Conservation (phyloP, 2,113 vertebrate genomes). For the Laticauda laticaudata region DNA sequence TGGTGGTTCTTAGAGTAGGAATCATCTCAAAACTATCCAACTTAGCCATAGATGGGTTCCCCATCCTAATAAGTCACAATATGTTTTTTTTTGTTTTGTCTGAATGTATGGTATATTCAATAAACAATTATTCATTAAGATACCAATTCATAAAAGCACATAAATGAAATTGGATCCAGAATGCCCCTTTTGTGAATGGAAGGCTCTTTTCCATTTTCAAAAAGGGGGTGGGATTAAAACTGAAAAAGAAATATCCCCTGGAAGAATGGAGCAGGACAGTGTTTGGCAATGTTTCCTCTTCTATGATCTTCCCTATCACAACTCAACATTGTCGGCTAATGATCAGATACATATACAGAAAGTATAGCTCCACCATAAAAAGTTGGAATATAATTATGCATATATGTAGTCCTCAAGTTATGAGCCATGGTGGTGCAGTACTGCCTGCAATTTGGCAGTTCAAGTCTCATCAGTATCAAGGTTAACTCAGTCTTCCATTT, state of each 20-base stretch:
- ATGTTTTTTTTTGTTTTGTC: not conserved
- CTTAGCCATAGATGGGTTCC: not conserved
- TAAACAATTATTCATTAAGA: not conserved
- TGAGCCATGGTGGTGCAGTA: not conserved
- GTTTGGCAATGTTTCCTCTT: not conserved
- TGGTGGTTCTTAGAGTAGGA: not conserved
- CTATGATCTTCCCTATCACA: not conserved
- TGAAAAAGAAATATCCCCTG: not conserved
- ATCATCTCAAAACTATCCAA: not conserved
- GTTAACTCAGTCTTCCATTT: too few relatives aligned
- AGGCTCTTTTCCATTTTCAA: not conserved
- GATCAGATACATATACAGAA: not conserved
- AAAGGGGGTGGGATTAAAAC: not conserved
- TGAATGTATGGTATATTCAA: not conserved
- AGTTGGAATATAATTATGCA: not conserved
- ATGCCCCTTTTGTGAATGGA: not conserved
- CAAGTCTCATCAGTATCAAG: too few relatives aligned
- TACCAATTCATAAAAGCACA: not conserved
- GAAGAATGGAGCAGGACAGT: not conserved
- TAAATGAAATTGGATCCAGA: not conserved
- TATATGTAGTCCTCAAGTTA: not conserved
- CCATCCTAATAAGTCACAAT: not conserved
- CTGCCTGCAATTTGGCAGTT: too few relatives aligned
- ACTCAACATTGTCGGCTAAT: not conserved
- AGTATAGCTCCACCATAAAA: not conserved